phyloP scores from a whole-genome alignment of 1,140 invertebrate species.

The Trichonephila clavata region DNA sequence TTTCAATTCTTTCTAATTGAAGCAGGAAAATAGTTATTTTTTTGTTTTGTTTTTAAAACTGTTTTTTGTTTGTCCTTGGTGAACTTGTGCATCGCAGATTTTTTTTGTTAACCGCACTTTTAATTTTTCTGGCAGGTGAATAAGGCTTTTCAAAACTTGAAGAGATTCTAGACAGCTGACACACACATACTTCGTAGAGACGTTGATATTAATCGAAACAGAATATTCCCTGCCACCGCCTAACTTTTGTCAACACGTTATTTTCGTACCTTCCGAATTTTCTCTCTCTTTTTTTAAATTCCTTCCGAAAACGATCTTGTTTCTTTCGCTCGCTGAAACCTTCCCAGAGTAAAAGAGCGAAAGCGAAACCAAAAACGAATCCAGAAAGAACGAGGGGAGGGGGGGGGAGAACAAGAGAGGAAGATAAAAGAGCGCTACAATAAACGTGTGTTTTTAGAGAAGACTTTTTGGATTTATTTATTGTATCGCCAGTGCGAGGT shows the following conservation, averaged over 20 bases:
- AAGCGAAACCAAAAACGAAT: constrained; percentile 21
- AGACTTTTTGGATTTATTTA: constrained; percentile 11
- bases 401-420: too few relatives aligned
- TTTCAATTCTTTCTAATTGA: too few relatives aligned
- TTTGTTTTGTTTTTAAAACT: too few relatives aligned
- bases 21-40: too few relatives aligned
- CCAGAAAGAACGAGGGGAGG: background rate
- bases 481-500: constrained; percentile 19
- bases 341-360: background rate
- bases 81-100: too few relatives aligned
- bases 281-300: too few relatives aligned
- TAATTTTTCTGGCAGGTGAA: too few relatives aligned
- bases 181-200: too few relatives aligned
- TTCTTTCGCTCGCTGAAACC: background rate
- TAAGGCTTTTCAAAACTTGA: too few relatives aligned
- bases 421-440: background rate
- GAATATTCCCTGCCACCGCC: background rate
- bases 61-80: too few relatives aligned
- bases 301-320: background rate
- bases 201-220: background rate
- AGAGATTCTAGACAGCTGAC: too few relatives aligned
- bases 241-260: background rate
- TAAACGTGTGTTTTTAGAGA: constrained; percentile 6
- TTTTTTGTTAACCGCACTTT: too few relatives aligned
- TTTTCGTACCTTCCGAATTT: background rate